Percentiles rank a stretch among this genome's conserved stretches.
Conservation (phyloP, 2,888 invertebrate species). For the Drosophila aldrichi region DNA sequence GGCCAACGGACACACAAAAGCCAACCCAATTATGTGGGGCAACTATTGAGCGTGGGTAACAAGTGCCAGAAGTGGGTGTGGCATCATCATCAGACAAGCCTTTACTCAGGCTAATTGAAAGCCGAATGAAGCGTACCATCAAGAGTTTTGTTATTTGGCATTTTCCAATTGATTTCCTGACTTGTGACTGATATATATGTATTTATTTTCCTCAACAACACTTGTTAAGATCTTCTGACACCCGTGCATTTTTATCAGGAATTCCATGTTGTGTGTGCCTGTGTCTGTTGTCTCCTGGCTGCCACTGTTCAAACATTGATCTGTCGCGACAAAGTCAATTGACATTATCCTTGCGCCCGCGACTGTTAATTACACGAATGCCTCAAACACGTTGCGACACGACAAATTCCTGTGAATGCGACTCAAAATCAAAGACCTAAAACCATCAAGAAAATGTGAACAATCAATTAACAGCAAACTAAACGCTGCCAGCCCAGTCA, state of each 20-base stretch:
- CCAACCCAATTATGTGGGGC: slow-evolving; percentile 51
- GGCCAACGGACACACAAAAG: slow-evolving; percentile 32
- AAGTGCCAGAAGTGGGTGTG: slow-evolving; percentile 38
- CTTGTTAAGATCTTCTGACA: background rate
- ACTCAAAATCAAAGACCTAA: slow-evolving; percentile 48
- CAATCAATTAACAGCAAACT: slow-evolving; percentile 70
- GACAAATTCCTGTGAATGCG: slow-evolving; percentile 66
- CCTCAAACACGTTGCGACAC: slow-evolving; percentile 49
- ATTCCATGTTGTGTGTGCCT: slow-evolving; percentile 10
- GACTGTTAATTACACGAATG: slow-evolving; percentile 66
- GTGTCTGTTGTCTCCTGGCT: slow-evolving; percentile 37
- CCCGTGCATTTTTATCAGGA: slow-evolving; percentile 51
- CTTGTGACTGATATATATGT: no score
- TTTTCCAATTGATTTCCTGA: background rate
- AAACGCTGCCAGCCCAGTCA: slow-evolving; percentile 54
- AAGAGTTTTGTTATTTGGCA: background rate
- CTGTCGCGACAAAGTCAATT: slow-evolving; percentile 75
- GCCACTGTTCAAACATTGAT: slow-evolving; percentile 56
- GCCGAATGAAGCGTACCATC: background rate
- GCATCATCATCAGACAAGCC: background rate
- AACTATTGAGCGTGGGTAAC: slow-evolving; percentile 30
- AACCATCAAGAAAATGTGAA: slow-evolving; percentile 60
- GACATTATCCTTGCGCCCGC: slow-evolving; percentile 63
- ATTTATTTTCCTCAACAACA: no score
- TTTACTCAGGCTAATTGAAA: background rate